Evolutionary conservation across 2,113 vertebrate species (phyloP), one percentile per base, ranked within the genome.

Genomic region (Furnarius figulus): DNA sequence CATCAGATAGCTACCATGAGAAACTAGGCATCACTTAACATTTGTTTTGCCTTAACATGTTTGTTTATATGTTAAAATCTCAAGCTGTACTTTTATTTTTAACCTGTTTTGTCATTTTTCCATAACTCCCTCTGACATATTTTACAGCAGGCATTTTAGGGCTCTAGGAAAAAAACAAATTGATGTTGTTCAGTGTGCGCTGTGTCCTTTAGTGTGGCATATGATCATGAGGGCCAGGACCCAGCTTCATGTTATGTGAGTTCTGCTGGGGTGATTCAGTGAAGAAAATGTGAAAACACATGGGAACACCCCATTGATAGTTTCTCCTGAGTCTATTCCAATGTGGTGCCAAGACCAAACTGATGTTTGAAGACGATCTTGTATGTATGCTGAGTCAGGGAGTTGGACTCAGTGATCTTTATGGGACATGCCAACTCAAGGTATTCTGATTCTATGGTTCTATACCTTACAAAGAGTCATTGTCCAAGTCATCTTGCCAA

Each of bases 121-220:
- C 14, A 2, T 52, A 94, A 37, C 22, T 42, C 46, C 25, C 12
- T 70, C n/a, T 33, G 27, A 24, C 30, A 37, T 58, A 20, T 40
- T 83, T 94, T 33, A 49, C 23, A 70, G 68, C n/a, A 80, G 11
- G 2, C 5, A 62, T 78, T 75, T 88, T 56, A 47, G 62, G 33
- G n/a, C 28, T 75, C 5, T 11, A 46, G 28, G 24, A 71, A 91
- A 78, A 58, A 83, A 1, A 19, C 22, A 50, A 87, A 65, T 6
- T 33, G 40, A 42, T 6, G 5, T 11, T 55, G 21, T 37, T 71
- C n/a, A 46, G 25, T 0, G 0, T 33, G n/a, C 1, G 1, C 16
- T 66, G 46, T 78, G 35, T 80, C 22, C 40, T 63, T 87, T n/a
- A 63, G 25, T 16, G 21, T 8, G 24, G 22, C 0, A 0, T 67